Percentiles rank a stretch among this genome's conserved stretches.
phyloP scores from a whole-genome alignment of 2,888 invertebrate species.

The Ypsolopha sequella region DNA sequence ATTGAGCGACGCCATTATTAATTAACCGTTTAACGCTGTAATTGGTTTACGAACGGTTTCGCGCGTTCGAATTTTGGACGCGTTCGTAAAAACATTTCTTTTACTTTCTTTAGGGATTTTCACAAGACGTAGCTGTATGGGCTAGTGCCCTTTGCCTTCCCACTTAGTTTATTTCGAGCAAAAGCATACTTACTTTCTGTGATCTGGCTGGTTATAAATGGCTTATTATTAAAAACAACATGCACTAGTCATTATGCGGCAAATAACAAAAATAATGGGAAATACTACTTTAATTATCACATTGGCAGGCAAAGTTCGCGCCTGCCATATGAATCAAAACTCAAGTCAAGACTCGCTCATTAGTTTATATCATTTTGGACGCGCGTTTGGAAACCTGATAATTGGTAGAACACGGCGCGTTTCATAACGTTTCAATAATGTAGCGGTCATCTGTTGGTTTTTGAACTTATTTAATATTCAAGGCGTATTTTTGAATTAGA shows the following conservation, averaged over 20 bases:
- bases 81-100: neutral
- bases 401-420: conserved; percentile 27
- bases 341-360: conserved; percentile 19
- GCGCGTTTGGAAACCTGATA: conserved; percentile 27
- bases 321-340: neutral
- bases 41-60: conserved; percentile 23
- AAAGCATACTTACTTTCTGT: neutral
- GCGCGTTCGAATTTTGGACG: neutral
- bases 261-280: neutral
- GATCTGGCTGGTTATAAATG: neutral
- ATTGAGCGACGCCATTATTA: conserved; percentile 50
- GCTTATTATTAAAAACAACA: neutral
- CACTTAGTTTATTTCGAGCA: too few species aligned
- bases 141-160: too few species aligned
- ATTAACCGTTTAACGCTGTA: conserved; percentile 39
- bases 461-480: too few species aligned
- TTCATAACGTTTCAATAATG: conserved; percentile 36
- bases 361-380: conserved; percentile 27
- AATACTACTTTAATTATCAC: neutral
- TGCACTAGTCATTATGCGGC: neutral
- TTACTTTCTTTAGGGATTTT: neutral
- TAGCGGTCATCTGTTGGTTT: conserved; percentile 9
- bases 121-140: too few species aligned
- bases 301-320: neutral
- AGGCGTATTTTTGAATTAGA: too few species aligned